Base-by-base conservation (phyloP, 1,140 invertebrate genomes). In the Heliconius congener region DNA sequence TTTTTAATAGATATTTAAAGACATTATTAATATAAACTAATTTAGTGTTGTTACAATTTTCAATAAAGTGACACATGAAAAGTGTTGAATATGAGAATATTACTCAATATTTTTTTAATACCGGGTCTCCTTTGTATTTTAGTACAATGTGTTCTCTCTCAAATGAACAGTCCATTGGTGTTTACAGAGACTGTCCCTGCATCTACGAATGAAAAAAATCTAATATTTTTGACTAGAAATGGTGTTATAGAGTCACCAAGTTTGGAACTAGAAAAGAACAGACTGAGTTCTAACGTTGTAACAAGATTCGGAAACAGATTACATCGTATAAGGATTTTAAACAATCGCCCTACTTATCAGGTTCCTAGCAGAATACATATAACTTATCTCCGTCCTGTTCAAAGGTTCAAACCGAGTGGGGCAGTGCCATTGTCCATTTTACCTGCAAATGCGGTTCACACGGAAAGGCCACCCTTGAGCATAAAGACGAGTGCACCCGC, bases 1-100 rank as follows among this genome's bases (percentile, higher is more conserved):
- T 66, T 66, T 66, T 30, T 66, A 66, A 66, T 66, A 66, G 60
- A 66, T 66, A 66, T 66, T 66, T 66, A 66, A 66, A 66, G 60
- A 66, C 60, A 66, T 66, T 27, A 66, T 66, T 6, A 66, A 66
- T 30, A 30, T 11, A 30, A 66, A 30, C 60, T 5, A 30, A 66
- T 66, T 66, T 66, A 66, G 60, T 66, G 23, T 16, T 30, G 30
- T 18, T 30, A 66, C 60, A 66, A 66, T 66, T 66, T 66, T 66
- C 27, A 27, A n/a, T 66, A 18, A 13, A 66, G 60, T 66, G 60
- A 66, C 27, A 66, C 60, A 66, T 27, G 60, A 27, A 66, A 66
- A 16, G 2, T 66, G 60, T 66, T 66, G 60, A 16, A 66, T 30
- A 66, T 13, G 9, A 66, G 27, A 66, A 66, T 66, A 27, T 66